Evolutionary conservation across 1,140 invertebrate genomes (phyloP).

Genomic region (Ephestia elutella): DNA sequence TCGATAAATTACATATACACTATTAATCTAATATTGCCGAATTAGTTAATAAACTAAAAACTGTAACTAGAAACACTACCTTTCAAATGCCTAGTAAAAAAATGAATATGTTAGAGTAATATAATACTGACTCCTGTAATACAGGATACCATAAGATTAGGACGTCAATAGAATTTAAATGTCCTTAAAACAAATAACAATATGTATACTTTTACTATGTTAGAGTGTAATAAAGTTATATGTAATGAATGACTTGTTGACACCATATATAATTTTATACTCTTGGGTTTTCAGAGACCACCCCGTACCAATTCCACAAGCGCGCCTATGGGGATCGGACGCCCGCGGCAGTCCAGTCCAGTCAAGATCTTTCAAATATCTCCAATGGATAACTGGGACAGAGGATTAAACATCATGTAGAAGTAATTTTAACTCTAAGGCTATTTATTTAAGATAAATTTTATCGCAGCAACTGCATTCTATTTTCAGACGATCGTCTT

Average conservation of each 20-base stretch:
- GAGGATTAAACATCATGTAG: slow-evolving; percentile 43
- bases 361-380: slow-evolving; percentile 72
- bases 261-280: not conserved
- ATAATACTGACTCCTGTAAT: too few species aligned
- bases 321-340: slow-evolving; percentile 38
- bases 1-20: not conserved
- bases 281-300: slow-evolving; percentile 63
- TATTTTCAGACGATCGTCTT: slow-evolving; percentile 16
- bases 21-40: too few species aligned
- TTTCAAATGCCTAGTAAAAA: too few species aligned
- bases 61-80: too few species aligned
- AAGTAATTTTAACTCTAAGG: slow-evolving; percentile 18
- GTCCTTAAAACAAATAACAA: too few species aligned
- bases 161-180: too few species aligned
- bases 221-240: too few species aligned
- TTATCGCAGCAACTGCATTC: slow-evolving; percentile 5
- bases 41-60: too few species aligned
- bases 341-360: slow-evolving; percentile 61
- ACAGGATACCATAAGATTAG: too few species aligned
- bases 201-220: too few species aligned
- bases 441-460: slow-evolving; percentile 12
- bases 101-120: too few species aligned
- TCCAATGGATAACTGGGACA: slow-evolving; percentile 72
- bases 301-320: slow-evolving; percentile 44
- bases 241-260: too few species aligned